Conservation (phyloP, 2,888 invertebrate genomes). For the Marronus borbonicus region DNA sequence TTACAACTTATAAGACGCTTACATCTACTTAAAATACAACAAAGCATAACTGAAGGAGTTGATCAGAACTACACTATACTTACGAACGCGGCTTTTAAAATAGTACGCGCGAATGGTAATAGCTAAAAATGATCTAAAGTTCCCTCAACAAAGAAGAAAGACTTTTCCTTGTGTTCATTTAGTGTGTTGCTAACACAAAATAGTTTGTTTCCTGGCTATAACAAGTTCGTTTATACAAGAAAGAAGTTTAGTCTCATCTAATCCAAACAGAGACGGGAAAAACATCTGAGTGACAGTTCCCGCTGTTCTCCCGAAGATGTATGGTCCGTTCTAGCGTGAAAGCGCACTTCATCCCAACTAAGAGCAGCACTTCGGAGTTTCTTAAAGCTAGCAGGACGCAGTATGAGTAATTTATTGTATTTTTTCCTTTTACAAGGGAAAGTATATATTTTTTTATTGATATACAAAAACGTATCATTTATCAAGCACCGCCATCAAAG, state of each 20-base stretch:
- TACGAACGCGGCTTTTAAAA: neutral
- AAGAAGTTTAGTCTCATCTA: neutral
- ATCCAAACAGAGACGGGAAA: constrained; percentile 16
- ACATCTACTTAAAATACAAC: neutral
- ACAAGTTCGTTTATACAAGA: neutral
- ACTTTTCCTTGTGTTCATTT: too few species aligned
- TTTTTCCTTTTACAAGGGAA: neutral
- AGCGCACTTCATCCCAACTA: constrained; percentile 11
- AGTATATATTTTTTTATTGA: neutral
- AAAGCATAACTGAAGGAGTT: neutral
- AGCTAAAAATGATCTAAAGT: neutral
- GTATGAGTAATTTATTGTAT: constrained; percentile 1
- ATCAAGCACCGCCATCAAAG: neutral
- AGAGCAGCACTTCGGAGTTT: neutral
- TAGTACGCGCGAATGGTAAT: constrained; percentile 3
- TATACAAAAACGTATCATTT: neutral
- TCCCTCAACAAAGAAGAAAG: neutral
- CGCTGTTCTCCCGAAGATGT: neutral
- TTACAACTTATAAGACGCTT: neutral
- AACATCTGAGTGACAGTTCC: neutral
- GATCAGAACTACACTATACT: too few species aligned
- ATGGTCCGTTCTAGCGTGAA: neutral
- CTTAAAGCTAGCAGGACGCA: neutral
- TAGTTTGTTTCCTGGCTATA: neutral
- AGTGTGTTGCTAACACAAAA: too few species aligned